Evolutionary conservation across 2,888 invertebrate genomes (phyloP).

Genomic region (Acleris emargana): DNA sequence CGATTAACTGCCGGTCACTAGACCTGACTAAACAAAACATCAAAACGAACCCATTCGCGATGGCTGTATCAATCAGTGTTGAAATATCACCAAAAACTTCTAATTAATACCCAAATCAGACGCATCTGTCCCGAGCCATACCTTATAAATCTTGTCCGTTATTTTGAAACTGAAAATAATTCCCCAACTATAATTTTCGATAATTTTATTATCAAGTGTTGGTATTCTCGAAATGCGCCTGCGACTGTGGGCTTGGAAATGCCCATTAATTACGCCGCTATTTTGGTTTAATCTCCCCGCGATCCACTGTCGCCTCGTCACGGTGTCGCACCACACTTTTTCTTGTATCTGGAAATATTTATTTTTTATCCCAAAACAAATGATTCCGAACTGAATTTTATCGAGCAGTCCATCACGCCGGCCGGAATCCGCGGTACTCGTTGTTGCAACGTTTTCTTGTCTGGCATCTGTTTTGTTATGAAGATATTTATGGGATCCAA

Average conservation of each 20-base stretch:
- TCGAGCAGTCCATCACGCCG: conserved; percentile 40
- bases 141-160: conserved; percentile 28
- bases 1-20: conserved; percentile 8
- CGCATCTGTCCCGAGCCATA: conserved; percentile 7
- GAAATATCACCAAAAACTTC: conserved; percentile 16
- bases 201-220: conserved; percentile 47
- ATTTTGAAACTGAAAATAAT: conserved; percentile 27
- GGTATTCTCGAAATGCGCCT: conserved; percentile 64
- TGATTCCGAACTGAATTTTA: conserved; percentile 40
- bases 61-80: conserved; percentile 6
- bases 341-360: conserved; percentile 40
- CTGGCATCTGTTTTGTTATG: conserved; percentile 42
- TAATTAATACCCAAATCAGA: conserved; percentile 20
- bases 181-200: conserved; percentile 48
- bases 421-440: conserved; percentile 37
- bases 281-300: conserved; percentile 78
- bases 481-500: conserved; percentile 39
- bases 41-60: not conserved
- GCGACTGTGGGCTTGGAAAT: conserved; percentile 68
- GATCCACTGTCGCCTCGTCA: conserved; percentile 66
- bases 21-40: conserved; percentile 6
- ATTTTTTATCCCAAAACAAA: conserved; percentile 38
- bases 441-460: conserved; percentile 41
- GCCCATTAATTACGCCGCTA: conserved; percentile 75
- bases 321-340: conserved; percentile 47